These are phyloP conservation scores for Argentina silus DNA, from an alignment of 2,797 vertebrate genomes.

Conservation along the genomic window DNA sequence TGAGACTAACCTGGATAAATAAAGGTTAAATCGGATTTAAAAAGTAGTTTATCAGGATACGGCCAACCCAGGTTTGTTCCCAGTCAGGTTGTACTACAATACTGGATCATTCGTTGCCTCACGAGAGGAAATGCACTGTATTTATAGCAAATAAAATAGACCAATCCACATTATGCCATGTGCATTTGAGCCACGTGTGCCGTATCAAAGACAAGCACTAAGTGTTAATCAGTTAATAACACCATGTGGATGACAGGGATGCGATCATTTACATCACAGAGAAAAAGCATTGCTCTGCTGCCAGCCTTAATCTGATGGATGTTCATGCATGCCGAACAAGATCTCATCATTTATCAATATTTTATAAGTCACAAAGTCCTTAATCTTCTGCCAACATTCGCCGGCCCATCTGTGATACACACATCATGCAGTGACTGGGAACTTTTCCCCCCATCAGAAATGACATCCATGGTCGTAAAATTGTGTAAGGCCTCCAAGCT, in stretches of 20 bases:
- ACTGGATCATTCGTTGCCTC: too few species aligned
- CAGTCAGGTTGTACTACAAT: too few species aligned
- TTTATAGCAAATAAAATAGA: too few species aligned
- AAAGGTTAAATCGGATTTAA: too few species aligned
- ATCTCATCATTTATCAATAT: constrained; percentile 56
- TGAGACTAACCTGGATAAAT: too few species aligned
- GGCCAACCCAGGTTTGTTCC: too few species aligned
- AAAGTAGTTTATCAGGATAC: too few species aligned
- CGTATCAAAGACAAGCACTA: not conserved
- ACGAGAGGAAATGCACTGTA: too few species aligned
- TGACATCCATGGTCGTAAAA: constrained; percentile 57
- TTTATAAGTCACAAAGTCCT: constrained; percentile 52
- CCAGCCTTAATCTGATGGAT: constrained; percentile 13
- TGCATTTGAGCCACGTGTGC: too few species aligned
- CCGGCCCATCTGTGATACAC: constrained; percentile 33
- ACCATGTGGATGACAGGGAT: not conserved
- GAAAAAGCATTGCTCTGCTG: not conserved
- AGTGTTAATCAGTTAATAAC: not conserved
- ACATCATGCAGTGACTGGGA: constrained; percentile 34
- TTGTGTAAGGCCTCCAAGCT: constrained; percentile 47
- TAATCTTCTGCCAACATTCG: constrained; percentile 39
- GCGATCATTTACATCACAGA: not conserved
- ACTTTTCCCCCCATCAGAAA: constrained; percentile 29
- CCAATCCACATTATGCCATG: too few species aligned
- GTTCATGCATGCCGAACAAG: constrained; percentile 27